Evolutionary conservation across 2,113 vertebrate genomes (phyloP).

Genomic region (Amazona guildingii): DNA sequence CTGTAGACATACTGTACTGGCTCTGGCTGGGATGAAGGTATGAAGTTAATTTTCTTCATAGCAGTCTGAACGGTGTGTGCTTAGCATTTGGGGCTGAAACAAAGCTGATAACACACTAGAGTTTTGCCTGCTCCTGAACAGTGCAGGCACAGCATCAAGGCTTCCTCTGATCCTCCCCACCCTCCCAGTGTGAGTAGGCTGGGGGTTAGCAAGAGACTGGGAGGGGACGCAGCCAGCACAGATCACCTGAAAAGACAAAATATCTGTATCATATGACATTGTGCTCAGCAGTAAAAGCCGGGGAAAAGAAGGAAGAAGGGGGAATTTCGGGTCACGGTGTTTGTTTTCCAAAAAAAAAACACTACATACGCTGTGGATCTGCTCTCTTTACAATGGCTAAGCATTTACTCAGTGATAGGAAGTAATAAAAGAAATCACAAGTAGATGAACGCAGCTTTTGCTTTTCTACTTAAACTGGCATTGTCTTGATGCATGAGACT

Average conservation of each 20-base stretch:
- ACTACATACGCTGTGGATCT: background rate
- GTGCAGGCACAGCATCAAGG: background rate
- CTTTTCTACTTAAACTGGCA: background rate
- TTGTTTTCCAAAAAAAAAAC: background rate
- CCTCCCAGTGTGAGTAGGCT: background rate
- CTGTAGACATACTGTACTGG: background rate
- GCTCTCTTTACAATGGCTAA: background rate
- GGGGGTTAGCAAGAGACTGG: background rate
- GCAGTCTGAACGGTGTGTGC: background rate
- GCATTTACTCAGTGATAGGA: background rate
- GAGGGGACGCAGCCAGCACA: background rate
- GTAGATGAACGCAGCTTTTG: background rate
- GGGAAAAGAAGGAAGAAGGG: background rate
- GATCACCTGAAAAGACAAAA: background rate
- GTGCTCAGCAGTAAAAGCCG: accelerated
- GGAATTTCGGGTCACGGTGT: accelerated
- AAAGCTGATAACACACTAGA: background rate
- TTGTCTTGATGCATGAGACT: background rate
- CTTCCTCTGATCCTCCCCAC: background rate
- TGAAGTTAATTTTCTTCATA: background rate
- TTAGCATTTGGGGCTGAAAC: background rate
- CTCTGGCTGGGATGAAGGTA: background rate
- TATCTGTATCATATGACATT: accelerated
- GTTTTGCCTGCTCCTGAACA: background rate
- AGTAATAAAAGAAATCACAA: background rate